Evolutionary conservation across 2,113 vertebrate genomes (phyloP).

Genomic region (Dendropsophus ebraccatus): DNA sequence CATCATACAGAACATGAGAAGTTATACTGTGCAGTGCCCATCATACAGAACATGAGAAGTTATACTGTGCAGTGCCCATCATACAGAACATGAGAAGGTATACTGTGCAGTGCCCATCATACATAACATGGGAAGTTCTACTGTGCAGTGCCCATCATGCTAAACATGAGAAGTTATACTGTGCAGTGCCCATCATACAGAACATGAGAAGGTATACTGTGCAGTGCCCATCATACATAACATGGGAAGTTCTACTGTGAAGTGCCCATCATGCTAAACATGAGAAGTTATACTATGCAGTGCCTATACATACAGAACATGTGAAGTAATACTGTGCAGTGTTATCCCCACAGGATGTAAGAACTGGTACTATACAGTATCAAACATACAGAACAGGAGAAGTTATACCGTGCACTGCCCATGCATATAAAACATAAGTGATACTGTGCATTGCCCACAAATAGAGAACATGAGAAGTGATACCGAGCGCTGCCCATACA

Average conservation of each 20-base stretch:
- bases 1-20: not conserved
- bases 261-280: not conserved
- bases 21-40: not conserved
- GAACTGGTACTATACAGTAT: not conserved
- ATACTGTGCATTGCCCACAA: no score
- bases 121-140: not conserved
- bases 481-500: not conserved
- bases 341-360: not conserved
- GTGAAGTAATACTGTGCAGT: not conserved
- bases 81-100: not conserved
- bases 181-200: not conserved
- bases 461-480: not conserved
- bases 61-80: not conserved
- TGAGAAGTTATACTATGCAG: not conserved
- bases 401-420: not conserved
- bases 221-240: not conserved
- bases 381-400: not conserved
- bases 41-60: not conserved
- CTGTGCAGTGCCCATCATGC: not conserved
- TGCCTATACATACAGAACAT: not conserved
- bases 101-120: not conserved
- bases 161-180: not conserved
- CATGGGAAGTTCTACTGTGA: not conserved
- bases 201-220: not conserved
- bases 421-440: not conserved